phyloP scores from a whole-genome alignment of 2,113 vertebrate genomes.

The Probosciger aterrimus region DNA sequence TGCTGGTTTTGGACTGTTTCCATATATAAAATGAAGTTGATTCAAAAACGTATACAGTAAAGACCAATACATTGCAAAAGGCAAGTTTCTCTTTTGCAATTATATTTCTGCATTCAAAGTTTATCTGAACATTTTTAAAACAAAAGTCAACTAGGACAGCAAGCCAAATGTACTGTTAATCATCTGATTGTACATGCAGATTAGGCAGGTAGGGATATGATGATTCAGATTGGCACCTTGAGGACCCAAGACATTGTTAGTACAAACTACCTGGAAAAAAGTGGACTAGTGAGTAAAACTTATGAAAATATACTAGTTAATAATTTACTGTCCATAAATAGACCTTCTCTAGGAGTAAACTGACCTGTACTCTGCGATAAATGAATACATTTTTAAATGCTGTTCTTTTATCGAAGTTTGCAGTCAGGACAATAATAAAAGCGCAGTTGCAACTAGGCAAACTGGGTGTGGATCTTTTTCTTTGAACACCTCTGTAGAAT shows the following conservation, averaged over 20 bases:
- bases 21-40: neutral
- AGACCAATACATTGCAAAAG: neutral
- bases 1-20: neutral
- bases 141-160: neutral
- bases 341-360: neutral
- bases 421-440: neutral
- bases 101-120: neutral
- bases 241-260: neutral
- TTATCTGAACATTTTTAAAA: neutral
- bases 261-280: neutral
- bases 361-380: neutral
- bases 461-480: neutral
- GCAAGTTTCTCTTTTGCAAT: neutral
- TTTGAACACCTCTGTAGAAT: neutral
- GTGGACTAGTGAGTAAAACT: neutral
- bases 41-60: neutral
- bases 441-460: neutral
- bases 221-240: neutral
- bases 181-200: neutral
- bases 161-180: neutral
- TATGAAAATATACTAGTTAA: neutral
- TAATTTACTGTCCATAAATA: slow-evolving; percentile 1
- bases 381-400: neutral
- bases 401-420: neutral
- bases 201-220: neutral